Evolutionary conservation across 64 coral and sea anemone species (phyloP).

Genomic region (Dendrophyllia cribrosa): DNA sequence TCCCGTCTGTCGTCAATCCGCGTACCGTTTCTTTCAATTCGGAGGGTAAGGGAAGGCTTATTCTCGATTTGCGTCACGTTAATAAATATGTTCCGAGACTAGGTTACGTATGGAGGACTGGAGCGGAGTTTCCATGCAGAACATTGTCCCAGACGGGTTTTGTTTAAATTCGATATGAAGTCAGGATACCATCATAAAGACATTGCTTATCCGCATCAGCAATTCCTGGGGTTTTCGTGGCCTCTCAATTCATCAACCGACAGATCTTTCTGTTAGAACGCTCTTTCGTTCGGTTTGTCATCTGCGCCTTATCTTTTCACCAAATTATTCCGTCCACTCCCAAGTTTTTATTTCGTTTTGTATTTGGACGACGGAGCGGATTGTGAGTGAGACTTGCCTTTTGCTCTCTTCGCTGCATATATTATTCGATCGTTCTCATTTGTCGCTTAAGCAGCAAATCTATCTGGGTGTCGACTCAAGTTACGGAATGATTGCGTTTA

Average conservation of each 20-base stretch:
- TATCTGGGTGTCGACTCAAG: not conserved
- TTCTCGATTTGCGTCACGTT: no score
- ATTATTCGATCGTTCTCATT: not conserved
- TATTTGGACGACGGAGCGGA: slow-evolving; percentile 25
- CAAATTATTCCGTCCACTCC: not conserved
- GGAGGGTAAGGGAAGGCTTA: no score
- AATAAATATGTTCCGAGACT: no score
- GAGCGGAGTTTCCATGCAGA: no score
- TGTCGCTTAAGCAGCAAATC: not conserved
- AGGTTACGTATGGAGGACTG: no score
- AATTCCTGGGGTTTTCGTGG: slow-evolving; percentile 14
- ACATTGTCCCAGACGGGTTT: no score
- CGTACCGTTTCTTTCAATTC: no score
- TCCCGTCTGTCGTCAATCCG: no score
- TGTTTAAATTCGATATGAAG: no score
- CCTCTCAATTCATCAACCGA: not conserved
- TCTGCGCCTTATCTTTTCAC: slow-evolving; percentile 33
- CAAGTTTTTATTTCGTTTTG: not conserved
- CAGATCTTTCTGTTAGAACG: not conserved
- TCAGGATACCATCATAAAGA: no score
- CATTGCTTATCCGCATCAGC: no score
- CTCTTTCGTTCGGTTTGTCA: not conserved
- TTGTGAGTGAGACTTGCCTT: not conserved
- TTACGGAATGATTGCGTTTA: not conserved
- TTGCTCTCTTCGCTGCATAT: not conserved